phyloP scores from a whole-genome alignment of 1,140 invertebrate species.

The Aethina tumida region DNA sequence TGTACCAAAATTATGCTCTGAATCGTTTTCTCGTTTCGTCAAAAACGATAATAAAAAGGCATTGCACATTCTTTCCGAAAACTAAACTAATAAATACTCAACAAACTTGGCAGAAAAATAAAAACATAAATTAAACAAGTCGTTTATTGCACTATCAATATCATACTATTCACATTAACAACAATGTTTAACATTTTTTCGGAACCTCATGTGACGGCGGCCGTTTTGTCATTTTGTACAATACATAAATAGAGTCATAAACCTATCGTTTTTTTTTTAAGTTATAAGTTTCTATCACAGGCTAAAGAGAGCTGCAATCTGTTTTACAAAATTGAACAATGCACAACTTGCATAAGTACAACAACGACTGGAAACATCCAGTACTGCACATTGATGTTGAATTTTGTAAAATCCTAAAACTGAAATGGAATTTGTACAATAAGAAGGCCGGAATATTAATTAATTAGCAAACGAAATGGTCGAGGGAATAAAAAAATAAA shows the following conservation, averaged over 20 bases:
- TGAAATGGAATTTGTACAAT: constrained; percentile 11
- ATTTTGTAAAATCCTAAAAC: constrained; percentile 13
- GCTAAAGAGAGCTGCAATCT: constrained; percentile 28
- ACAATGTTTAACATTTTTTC: no score
- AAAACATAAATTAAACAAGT: no score
- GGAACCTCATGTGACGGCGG: no score
- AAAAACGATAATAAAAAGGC: constrained; percentile 3
- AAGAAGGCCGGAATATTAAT: constrained; percentile 10
- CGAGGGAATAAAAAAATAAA: constrained; percentile 9
- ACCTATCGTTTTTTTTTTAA: no score
- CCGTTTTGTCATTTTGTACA: no score
- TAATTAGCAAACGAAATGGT: constrained; percentile 13
- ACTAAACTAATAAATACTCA: no score
- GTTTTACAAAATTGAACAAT: constrained; percentile 17
- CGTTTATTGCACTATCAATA: no score
- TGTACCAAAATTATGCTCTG: constrained; percentile 27
- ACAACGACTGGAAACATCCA: not conserved
- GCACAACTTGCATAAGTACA: not conserved
- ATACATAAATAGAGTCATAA: no score
- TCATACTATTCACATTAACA: no score
- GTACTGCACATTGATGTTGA: constrained; percentile 3
- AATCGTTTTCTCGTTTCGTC: constrained; percentile 11
- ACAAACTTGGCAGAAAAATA: no score
- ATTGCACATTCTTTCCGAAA: no score
- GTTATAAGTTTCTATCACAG: constrained; percentile 32